Base-by-base conservation (phyloP, 2,888 invertebrate genomes). In the Anthophora plumipes region DNA sequence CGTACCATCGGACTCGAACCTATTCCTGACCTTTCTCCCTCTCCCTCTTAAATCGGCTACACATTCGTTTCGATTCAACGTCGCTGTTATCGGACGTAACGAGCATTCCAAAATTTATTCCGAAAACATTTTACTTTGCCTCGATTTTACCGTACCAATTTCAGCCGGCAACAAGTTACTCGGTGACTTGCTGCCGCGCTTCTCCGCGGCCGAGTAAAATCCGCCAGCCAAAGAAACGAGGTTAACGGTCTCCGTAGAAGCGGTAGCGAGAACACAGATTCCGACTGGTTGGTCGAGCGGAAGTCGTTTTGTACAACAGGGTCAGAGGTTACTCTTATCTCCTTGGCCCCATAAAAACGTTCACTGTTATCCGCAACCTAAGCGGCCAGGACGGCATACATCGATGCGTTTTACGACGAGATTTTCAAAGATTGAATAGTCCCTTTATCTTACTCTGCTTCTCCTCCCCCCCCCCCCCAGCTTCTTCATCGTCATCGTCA, bases 301-400 rank as follows among this genome's bases (percentile, higher is more conserved):
- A 91, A 91, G 90, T 91, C 88, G 88, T 90, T 90, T 90, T 86
- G 85, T 89, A 85, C 85, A 82, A 73, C 80, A 85, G 83, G 90
- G 89, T 81, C 90, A 90, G 83, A 91, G 91, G 90, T 91, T 88
- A 83, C 66, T 67, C 82, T 90, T 91, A 90, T 91, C 91, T 91
- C 68, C 70, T 74, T 79, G 82, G 78, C 84, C 86, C 84, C 85
- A 91, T 90, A 91, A 92, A 91, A 92, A 91, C 90, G 88, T 66
- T 86, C 89, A 90, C 91, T 89, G 90, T 91, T 90, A 89, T 88
- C 89, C 86, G 77, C 85, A 81, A 87, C 82, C 83, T 57, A 67
- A 85, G 71, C 82, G 69, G 71, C 74, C 78, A 66, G 63, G 64
- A 55, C 70, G 76, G 57, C 64, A 57, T 54, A 39, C 70, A 79